Conservation (phyloP, 2,888 invertebrate genomes). For the Drosophila barbarae region DNA sequence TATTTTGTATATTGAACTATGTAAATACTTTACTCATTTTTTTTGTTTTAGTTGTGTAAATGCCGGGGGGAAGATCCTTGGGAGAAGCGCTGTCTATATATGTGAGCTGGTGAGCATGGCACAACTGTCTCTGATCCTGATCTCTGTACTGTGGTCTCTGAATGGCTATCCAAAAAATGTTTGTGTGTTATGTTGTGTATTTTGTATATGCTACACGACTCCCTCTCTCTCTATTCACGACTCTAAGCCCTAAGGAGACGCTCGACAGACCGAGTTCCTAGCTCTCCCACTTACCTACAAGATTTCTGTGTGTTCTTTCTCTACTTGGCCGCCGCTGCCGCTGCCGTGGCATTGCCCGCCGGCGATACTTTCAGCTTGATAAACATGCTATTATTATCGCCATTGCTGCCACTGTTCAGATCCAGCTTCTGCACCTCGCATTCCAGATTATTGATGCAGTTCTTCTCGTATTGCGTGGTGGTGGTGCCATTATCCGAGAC, state of each 20-base stretch:
- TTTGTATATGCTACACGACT: constrained; percentile 60
- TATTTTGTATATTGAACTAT: constrained; percentile 66
- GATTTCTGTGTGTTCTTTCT: constrained; percentile 15
- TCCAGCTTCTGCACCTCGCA: constrained; percentile 78
- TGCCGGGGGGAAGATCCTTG: constrained; percentile 67
- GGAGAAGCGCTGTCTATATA: constrained; percentile 24
- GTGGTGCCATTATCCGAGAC: constrained; percentile 53
- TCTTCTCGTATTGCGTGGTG: constrained; percentile 76
- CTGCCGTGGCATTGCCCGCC: constrained; percentile 61
- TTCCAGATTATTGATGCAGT: constrained; percentile 78
- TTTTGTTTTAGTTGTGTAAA: constrained; percentile 28
- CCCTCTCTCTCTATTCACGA: constrained; percentile 40
- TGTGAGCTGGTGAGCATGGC: constrained; percentile 62
- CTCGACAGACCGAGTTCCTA: constrained; percentile 8
- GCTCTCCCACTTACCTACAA: constrained; percentile 51
- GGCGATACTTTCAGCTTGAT: constrained; percentile 77
- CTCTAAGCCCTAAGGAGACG: constrained; percentile 40
- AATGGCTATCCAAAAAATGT: constrained; percentile 62
- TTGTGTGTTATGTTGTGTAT: constrained; percentile 48
- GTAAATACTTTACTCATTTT: constrained; percentile 58
- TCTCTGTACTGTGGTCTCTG: constrained; percentile 37
- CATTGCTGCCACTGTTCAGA: constrained; percentile 71
- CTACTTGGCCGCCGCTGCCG: constrained; percentile 64
- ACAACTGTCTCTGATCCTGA: constrained; percentile 49
- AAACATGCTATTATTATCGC: constrained; percentile 76